phyloP scores from a whole-genome alignment of 2,797 vertebrate species.

The Siniperca obscura region DNA sequence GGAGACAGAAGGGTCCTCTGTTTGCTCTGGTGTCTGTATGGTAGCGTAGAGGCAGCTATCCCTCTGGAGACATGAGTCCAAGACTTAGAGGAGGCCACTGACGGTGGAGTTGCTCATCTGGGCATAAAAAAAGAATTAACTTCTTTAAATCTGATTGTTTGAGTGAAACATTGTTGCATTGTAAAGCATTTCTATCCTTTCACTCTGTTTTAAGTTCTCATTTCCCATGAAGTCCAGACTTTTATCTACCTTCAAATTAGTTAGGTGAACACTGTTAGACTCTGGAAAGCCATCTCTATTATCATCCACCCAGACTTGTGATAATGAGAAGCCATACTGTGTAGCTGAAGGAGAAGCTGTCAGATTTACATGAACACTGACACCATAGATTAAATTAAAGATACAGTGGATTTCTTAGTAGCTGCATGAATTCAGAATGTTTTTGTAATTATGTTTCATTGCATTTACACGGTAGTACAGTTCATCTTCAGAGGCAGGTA shows the following conservation, averaged over 20 bases:
- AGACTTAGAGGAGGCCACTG: neutral
- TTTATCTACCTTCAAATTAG: conserved; percentile 1
- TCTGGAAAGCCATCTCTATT: conserved; percentile 23
- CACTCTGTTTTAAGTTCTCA: neutral
- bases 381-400: conserved; percentile 41
- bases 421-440: conserved; percentile 11
- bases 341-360: conserved; percentile 46
- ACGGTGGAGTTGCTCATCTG: neutral
- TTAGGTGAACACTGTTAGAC: conserved; percentile 18
- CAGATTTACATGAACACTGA: conserved; percentile 38
- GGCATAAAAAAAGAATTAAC: neutral
- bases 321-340: conserved; percentile 71
- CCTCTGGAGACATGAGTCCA: neutral
- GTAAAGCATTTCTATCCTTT: neutral
- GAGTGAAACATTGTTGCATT: neutral
- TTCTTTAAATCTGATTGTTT: neutral
- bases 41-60: neutral
- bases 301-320: conserved; percentile 23
- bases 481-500: conserved; percentile 12
- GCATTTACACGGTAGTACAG: neutral
- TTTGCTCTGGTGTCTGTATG: conserved; percentile 5
- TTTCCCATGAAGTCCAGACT: neutral
- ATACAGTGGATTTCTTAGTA: neutral
- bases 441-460: conserved; percentile 46
- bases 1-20: conserved; percentile 16